Conservation (phyloP, 2,888 invertebrate genomes). For the Hypena proboscidalis region DNA sequence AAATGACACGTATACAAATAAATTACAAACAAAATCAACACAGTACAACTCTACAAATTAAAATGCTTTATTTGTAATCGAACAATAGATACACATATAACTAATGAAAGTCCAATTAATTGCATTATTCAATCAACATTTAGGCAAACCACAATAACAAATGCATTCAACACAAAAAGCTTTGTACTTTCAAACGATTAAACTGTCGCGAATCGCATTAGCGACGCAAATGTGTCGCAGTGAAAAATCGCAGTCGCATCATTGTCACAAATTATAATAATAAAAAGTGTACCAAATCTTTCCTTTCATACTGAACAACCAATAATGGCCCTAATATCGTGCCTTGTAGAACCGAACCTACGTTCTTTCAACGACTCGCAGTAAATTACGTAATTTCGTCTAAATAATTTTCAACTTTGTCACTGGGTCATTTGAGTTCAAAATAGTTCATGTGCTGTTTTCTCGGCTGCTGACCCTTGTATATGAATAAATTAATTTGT, state of each 20-base stretch:
- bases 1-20: too few relatives aligned
- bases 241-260: slow-evolving; percentile 65
- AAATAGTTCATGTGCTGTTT: slow-evolving; percentile 36
- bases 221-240: slow-evolving; percentile 53
- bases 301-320: slow-evolving; percentile 17
- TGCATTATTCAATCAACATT: slow-evolving; percentile 41
- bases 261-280: slow-evolving; percentile 49
- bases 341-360: slow-evolving; percentile 16
- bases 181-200: slow-evolving; percentile 52
- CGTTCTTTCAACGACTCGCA: slow-evolving; percentile 11
- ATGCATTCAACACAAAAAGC: slow-evolving; percentile 46
- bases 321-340: slow-evolving; percentile 26
- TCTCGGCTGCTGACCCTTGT: slow-evolving; percentile 68
- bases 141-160: slow-evolving; percentile 42
- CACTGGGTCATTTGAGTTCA: slow-evolving; percentile 24
- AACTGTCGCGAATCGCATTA: slow-evolving; percentile 66
- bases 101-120: slow-evolving; percentile 39
- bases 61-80: slow-evolving; percentile 10
- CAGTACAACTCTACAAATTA: background rate
- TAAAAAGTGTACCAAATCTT: slow-evolving; percentile 35
- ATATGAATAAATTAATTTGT: slow-evolving; percentile 81
- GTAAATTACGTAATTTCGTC: slow-evolving; percentile 9
- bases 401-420: slow-evolving; percentile 39
- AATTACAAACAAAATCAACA: background rate
- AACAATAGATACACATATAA: slow-evolving; percentile 17